Conservation (phyloP, 2,113 vertebrate species). For the Lagopus muta region DNA sequence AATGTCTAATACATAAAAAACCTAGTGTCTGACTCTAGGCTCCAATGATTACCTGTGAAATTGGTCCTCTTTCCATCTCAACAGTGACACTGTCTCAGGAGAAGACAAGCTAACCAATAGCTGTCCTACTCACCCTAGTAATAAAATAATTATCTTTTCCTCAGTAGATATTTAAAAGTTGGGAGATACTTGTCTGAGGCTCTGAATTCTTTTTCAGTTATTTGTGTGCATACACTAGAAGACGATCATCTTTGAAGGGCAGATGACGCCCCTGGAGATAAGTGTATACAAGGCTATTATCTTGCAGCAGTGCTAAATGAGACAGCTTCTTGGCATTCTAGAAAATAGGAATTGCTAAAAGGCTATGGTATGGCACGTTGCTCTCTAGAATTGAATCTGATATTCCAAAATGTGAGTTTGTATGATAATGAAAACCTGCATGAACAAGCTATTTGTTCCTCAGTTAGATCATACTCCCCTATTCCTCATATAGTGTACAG, state of each 20-base stretch:
- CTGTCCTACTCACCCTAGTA: not conserved
- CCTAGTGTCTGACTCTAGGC: not conserved
- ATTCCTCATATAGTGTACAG: not conserved
- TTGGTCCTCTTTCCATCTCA: not conserved
- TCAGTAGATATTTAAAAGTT: not conserved
- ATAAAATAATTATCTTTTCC: fast-evolving
- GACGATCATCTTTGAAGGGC: not conserved
- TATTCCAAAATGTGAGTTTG: slow-evolving; percentile 11
- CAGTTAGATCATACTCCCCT: not conserved
- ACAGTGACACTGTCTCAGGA: not conserved
- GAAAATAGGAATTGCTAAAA: not conserved
- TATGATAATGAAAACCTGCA: not conserved
- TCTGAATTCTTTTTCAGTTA: not conserved
- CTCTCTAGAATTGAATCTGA: not conserved
- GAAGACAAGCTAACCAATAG: not conserved
- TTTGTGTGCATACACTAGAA: not conserved
- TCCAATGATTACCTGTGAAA: not conserved
- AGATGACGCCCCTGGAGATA: not conserved
- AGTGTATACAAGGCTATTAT: not conserved
- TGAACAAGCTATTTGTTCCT: slow-evolving; percentile 20
- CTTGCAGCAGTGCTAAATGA: not conserved
- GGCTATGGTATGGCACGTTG: not conserved
- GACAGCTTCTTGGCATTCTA: not conserved
- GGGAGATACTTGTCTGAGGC: not conserved
- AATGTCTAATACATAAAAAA: not conserved